Conservation (phyloP, 2,113 vertebrate genomes). For the Ameiurus melas region DNA sequence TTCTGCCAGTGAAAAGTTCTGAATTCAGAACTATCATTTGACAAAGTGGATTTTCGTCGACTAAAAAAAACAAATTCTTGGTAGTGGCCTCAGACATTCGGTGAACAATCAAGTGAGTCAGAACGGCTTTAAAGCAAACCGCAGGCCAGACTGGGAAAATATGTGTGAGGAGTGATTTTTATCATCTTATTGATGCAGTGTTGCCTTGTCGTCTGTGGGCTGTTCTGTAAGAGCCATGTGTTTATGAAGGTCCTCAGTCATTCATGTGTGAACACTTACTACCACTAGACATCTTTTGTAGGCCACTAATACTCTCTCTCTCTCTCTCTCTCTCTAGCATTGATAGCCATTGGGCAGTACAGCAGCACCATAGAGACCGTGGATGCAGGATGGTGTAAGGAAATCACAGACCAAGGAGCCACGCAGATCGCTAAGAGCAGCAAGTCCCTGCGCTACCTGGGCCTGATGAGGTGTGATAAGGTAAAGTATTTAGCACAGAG, state of each 20-base stretch:
- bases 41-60: background rate
- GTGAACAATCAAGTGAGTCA: background rate
- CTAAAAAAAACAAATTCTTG: background rate
- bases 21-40: background rate
- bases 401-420: conserved; percentile 96
- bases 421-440: conserved; percentile 95
- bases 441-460: conserved; percentile 94
- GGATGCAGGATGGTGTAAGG: conserved; percentile 98
- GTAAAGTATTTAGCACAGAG: conserved; percentile 70
- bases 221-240: no score
- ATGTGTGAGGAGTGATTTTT: background rate
- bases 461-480: conserved; percentile 98
- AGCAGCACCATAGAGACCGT: conserved; percentile 97
- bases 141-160: background rate
- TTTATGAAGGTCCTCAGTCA: background rate
- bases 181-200: background rate
- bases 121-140: background rate
- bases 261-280: background rate
- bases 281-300: background rate
- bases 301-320: background rate
- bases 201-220: background rate
- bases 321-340: conserved; percentile 73
- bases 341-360: conserved; percentile 95
- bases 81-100: background rate
- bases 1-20: background rate